phyloP scores from a whole-genome alignment of 2,888 invertebrate genomes.

The Aphodius sticticus region DNA sequence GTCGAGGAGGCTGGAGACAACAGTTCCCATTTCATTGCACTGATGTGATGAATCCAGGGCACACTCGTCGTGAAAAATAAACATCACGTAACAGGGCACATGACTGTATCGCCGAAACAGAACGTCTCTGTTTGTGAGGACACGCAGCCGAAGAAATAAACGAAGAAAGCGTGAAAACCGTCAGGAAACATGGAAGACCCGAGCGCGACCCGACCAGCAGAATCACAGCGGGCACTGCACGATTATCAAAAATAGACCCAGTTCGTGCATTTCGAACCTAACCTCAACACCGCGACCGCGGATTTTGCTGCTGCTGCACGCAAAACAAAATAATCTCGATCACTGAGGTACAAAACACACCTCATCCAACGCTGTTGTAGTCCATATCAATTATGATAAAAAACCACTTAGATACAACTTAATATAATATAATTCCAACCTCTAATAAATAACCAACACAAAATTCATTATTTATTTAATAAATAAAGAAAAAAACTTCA shows the following conservation, averaged over 20 bases:
- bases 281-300: conserved; percentile 15
- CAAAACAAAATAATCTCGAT: no score
- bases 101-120: neutral
- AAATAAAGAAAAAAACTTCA: no score
- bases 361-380: no score
- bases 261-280: conserved; percentile 22
- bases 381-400: no score
- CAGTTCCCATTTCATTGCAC: conserved; percentile 31
- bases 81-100: conserved; percentile 24
- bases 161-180: conserved; percentile 9
- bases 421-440: no score
- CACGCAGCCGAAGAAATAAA: neutral
- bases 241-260: conserved; percentile 21
- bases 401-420: no score
- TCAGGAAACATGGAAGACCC: neutral
- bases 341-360: no score
- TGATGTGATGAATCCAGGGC: neutral
- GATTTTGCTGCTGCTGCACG: neutral
- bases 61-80: conserved; percentile 6
- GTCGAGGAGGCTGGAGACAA: conserved; percentile 33
- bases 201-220: conserved; percentile 12
- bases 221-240: conserved; percentile 19
- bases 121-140: neutral
- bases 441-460: no score
- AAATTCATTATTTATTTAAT: no score